Evolutionary conservation across 2,113 vertebrate species (phyloP), one percentile per base, ranked within the genome.

Genomic region (Rhabdornis inornatus): DNA sequence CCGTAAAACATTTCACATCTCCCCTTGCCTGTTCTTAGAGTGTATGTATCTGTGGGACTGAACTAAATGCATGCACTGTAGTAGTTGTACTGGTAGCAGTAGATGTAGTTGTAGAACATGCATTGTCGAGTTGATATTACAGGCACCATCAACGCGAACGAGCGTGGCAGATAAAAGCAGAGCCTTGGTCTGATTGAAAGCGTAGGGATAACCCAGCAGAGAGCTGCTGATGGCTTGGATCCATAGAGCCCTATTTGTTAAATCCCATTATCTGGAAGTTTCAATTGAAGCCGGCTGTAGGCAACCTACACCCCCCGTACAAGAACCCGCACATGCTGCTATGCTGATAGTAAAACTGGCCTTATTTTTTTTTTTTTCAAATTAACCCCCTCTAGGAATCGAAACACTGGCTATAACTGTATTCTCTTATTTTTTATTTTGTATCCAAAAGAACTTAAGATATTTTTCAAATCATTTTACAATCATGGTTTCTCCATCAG

Each of bases 11-110:
- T 98, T 97, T 98, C 97, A 98, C 98, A 97, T 97, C 97, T 96
- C 95, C 97, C 98, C 97, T 97, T 98, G 98, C 98, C 98, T 98
- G 98, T 98, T 98, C 97, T 98, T 98, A 97, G 98, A 98, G 77
- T 98, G 98, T 98, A 97, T 98, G 98, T 98, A 97, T 98, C 97
- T 98, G 98, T 98, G 98, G 97, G 97, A 98, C 97, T 98, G 98
- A 98, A 98, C 97, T 97, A 97, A 98, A 96, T 98, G 98, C 98
- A 98, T 98, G 98, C 98, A 96, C 96, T 97, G 98, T 98, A 96
- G 98, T 98, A 97, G 97, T 97, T 69, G 95, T 95, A 85, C 97
- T 97, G 97, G 97, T 98, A 98, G 98, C 97, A 96, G 97, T 98
- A 97, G 97, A 97, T 25, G 97, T 98, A 98, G 98, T 97, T 97